Percentiles rank a stretch among this genome's conserved stretches.
Evolutionary conservation across 1,140 invertebrate genomes (phyloP).

Genomic region (Zaprionus inermis): DNA sequence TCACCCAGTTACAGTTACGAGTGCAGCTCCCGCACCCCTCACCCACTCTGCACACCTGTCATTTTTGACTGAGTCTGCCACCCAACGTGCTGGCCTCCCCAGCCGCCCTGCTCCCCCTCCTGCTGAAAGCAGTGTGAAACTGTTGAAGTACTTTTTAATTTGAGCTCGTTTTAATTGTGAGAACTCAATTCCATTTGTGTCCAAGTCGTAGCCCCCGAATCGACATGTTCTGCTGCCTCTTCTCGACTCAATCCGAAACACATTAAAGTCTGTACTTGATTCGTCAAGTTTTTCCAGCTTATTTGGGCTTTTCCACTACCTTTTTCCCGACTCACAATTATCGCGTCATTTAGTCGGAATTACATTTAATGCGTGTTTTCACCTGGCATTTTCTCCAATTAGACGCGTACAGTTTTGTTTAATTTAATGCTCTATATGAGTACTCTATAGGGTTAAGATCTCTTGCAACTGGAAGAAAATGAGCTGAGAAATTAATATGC

Average conservation of each 20-base stretch:
- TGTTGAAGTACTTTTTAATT: conserved; percentile 83
- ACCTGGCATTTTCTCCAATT: conserved; percentile 59
- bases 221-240: background rate
- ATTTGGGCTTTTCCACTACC: conserved; percentile 26
- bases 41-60: too few species aligned
- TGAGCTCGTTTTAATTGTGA: conserved; percentile 82
- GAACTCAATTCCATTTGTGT: conserved; percentile 79
- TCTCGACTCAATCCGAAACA: conserved; percentile 44
- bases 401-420: conserved; percentile 36
- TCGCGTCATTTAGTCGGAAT: conserved; percentile 57
- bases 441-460: conserved; percentile 2
- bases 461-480: conserved; percentile 1
- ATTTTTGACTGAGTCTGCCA: too few species aligned
- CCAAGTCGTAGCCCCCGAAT: conserved; percentile 5
- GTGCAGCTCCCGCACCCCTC: too few species aligned
- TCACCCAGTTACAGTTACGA: conserved; percentile 64
- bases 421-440: conserved; percentile 31
- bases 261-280: conserved; percentile 55
- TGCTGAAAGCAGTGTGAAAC: conserved; percentile 63
- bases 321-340: conserved; percentile 30
- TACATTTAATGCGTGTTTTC: conserved; percentile 67
- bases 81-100: background rate
- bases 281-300: conserved; percentile 19
- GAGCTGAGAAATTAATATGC: background rate
- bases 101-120: background rate